Evolutionary conservation across 2,888 invertebrate species (phyloP), one percentile per base, ranked within the genome.

Genomic region (Eupithecia insigniata): DNA sequence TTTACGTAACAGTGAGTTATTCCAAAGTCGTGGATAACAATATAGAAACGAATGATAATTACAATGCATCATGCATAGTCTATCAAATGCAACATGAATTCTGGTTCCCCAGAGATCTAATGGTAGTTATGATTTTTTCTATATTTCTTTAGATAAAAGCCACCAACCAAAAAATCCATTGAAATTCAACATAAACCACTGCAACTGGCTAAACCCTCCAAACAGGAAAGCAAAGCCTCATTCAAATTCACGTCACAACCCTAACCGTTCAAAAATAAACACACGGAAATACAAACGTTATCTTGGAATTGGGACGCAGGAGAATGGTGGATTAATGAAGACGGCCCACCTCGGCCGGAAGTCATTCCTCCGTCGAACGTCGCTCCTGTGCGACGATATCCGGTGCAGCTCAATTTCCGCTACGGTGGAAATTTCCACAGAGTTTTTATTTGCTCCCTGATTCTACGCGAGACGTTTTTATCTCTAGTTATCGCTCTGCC

Each of bases 371-470:
- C 88, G 88, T 90, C 90, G 88, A 90, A 90, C 89, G 89, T 87
- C 88, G 89, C 87, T 87, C 92, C 92, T 89, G 90, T 90, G 90
- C 89, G 90, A 90, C 92, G 91, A 92, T 92, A 92, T 93, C 93
- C 93, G 92, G 89, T 89, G 91, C 89, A 90, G 90, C 90, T 90
- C 92, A 92, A 93, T 93, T 93, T 93, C 93, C 93, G 88, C 90
- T 77, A 82, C 87, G 85, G 87, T 89, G 86, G 88, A 89, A 90
- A 86, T 86, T 87, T 85, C 85, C 85, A 82, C 84, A 76, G 86
- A 85, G 85, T 87, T 89, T 90, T 90, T 91, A 88, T 90, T 90
- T 89, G 86, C 85, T 83, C 84, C 81, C 83, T 86, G 85, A 87
- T 87, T 85, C 82, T 82, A 81, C 80, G 81, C 81, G 78, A 58